Evolutionary conservation across 2,888 invertebrate species (phyloP), one percentile per base, ranked within the genome.

Genomic region (Meloe dianella): DNA sequence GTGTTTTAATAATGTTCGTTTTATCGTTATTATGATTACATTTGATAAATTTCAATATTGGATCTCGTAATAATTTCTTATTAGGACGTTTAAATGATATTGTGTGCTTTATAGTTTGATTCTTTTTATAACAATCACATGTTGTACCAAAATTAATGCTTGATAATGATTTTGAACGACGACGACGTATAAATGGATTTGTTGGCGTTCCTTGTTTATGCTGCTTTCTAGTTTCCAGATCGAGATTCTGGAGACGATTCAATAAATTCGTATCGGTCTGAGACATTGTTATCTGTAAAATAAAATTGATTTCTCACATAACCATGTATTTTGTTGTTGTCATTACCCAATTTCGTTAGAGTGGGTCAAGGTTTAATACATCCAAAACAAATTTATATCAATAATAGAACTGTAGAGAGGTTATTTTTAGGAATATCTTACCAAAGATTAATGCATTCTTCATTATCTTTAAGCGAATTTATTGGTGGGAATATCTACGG

Each of bases 41-140:
- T 74, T 78, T 81, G 32, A 88, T 78, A 71, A 88, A 82, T 77
- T 87, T 87, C 70, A 89, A 79, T 60, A 87, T 83, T 38, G 89
- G 89, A 73, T 89, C 88, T 72, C 85, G 87, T 35, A 89, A 78
- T 67, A 89, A 80, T 81, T 85, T 87, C 71, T 81, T 78, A 65
- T 72, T 76, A 68, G 71, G 77, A 66, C 74, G 79, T 75, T 80
- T 82, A 71, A 79, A 82, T 64, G 73, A 77, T 27, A 77, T 78
- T 6, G 79, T 80, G 65, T 79, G 80, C 71, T 80, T 81, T 20
- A 82, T 69, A 35, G 70, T 72, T 38, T 73, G 66, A 30, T 74
- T 67, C 67, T 78, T 79, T 67, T 77, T 78, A 51, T 71, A 71
- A 72, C 81, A 82, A 24, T 76, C 74, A 68, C 83, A 83, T 38